Conservation (phyloP, 2,888 invertebrate species). For the Drosophila testacea region DNA sequence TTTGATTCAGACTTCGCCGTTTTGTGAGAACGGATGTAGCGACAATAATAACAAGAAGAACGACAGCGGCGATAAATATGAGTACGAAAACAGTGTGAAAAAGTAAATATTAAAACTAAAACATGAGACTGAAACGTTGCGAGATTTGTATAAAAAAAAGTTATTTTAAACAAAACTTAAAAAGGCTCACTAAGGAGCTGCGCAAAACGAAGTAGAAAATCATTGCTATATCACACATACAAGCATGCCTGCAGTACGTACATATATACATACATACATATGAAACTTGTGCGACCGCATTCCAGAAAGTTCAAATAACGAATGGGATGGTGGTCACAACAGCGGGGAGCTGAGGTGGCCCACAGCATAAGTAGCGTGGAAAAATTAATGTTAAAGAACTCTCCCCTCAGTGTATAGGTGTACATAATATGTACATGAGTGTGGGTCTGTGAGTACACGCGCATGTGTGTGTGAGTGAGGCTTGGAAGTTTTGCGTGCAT, state of each 20-base stretch:
- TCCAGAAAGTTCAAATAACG: conserved; percentile 78
- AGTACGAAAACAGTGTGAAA: conserved; percentile 54
- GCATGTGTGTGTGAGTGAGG: conserved; percentile 31
- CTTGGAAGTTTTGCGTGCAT: conserved; percentile 41
- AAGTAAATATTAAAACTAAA: conserved; percentile 57
- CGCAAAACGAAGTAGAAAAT: conserved; percentile 39
- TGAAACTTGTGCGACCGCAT: conserved; percentile 75
- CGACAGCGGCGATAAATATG: conserved; percentile 8
- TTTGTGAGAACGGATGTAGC: conserved; percentile 52
- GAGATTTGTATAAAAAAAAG: conserved; percentile 26
- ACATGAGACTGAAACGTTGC: conserved; percentile 33
- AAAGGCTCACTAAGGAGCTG: conserved; percentile 48
- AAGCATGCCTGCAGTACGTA: conserved; percentile 10
- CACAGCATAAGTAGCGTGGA: conserved; percentile 59
- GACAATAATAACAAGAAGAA: conserved; percentile 19
- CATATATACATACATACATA: conserved; percentile 10
- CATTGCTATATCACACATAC: conserved; percentile 14
- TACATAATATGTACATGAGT: conserved; percentile 25
- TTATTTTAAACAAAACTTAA: conserved; percentile 19
- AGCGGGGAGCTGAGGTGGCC: conserved; percentile 28
- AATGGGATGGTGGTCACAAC: conserved; percentile 21
- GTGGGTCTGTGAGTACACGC: conserved; percentile 28
- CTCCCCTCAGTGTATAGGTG: conserved; percentile 40
- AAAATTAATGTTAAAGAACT: conserved; percentile 72
- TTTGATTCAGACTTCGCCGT: conserved; percentile 21